Conservation (phyloP, 2,113 vertebrate genomes). For the Aspidoscelis tigris region DNA sequence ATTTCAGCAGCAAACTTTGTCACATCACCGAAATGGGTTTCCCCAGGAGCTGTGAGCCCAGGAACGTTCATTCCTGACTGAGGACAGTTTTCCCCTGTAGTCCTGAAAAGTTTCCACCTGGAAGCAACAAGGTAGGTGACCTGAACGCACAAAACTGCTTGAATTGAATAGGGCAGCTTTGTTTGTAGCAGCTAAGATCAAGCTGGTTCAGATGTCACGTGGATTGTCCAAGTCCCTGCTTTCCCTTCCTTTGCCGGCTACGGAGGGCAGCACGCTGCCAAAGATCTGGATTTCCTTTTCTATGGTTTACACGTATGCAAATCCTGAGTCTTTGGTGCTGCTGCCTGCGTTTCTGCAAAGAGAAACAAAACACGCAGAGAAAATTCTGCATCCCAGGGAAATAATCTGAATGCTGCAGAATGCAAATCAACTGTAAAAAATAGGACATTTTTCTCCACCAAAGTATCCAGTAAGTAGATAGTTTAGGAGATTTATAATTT, state of each 20-base stretch:
- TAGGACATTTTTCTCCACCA: slow-evolving; percentile 29
- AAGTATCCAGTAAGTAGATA: slow-evolving; percentile 51
- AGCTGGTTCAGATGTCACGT: background rate
- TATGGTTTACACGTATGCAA: slow-evolving; percentile 50
- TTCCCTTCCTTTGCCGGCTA: slow-evolving; percentile 22
- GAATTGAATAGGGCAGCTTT: background rate
- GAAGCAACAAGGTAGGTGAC: background rate
- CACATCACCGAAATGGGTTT: too few species aligned
- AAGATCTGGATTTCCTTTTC: slow-evolving; percentile 57
- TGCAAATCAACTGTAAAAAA: slow-evolving; percentile 42
- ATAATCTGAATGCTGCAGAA: slow-evolving; percentile 52
- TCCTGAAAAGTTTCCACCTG: background rate
- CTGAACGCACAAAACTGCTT: background rate
- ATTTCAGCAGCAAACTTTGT: too few species aligned
- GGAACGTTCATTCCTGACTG: background rate
- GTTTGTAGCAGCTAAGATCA: background rate
- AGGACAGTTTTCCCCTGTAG: too few species aligned
- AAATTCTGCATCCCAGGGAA: slow-evolving; percentile 45
- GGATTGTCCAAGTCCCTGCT: too few species aligned
- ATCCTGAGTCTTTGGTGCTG: slow-evolving; percentile 52
- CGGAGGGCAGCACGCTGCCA: slow-evolving; percentile 40
- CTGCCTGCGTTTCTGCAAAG: slow-evolving; percentile 48
- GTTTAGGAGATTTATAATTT: slow-evolving; percentile 54
- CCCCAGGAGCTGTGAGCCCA: too few species aligned
- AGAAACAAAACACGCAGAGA: slow-evolving; percentile 49